These are phyloP conservation scores for Diprion similis DNA, from an alignment of 1,140 invertebrate genomes.

Conservation along the genomic window DNA sequence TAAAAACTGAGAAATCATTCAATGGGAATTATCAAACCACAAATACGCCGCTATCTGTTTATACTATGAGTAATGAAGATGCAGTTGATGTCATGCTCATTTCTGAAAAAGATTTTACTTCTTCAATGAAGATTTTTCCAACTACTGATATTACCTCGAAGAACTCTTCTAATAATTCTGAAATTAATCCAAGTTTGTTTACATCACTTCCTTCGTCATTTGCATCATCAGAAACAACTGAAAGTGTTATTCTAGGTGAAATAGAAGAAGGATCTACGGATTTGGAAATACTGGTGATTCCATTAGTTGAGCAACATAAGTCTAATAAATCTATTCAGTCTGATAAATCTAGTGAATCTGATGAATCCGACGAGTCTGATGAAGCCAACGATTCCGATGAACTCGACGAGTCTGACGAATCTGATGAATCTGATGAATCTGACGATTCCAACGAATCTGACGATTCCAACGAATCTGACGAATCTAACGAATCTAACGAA, in stretches of 20 bases:
- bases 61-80: no score
- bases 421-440: no score
- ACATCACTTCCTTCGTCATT: not conserved
- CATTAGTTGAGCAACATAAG: not conserved
- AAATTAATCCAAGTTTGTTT: not conserved
- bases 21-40: no score
- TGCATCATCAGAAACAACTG: not conserved
- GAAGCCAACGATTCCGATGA: no score
- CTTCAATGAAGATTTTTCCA: not conserved
- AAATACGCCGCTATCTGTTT: no score
- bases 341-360: not conserved
- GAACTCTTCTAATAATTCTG: not conserved
- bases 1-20: no score
- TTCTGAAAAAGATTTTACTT: not conserved
- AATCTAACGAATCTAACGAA: no score
- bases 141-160: not conserved
- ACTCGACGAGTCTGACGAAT: no score
- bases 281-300: not conserved
- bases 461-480: no score
- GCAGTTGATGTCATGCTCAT: no score
- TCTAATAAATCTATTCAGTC: not conserved
- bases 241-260: not conserved
- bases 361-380: no score
- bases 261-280: not conserved
- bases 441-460: no score